phyloP scores from a whole-genome alignment of 2,113 vertebrate genomes.

The Colius striatus region DNA sequence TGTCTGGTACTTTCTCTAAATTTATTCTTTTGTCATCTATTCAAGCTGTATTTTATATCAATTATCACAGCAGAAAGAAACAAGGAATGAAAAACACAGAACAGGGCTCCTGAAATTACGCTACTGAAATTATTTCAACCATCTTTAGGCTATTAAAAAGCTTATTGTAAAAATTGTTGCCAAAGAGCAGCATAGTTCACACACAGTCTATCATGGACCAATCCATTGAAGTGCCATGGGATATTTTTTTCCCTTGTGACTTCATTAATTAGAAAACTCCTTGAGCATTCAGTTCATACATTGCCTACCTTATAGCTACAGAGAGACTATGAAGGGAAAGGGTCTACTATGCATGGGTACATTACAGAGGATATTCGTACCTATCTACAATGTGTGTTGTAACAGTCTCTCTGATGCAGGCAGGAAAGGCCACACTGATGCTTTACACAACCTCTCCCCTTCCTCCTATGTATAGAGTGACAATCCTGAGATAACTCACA shows the following conservation, averaged over 20 bases:
- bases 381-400: rapidly evolving
- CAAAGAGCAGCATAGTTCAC: background rate
- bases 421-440: background rate
- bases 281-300: background rate
- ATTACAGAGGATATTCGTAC: too few relatives aligned
- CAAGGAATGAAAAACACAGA: background rate
- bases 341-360: rapidly evolving
- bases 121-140: background rate
- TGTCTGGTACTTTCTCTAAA: background rate
- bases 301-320: background rate
- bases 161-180: background rate
- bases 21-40: background rate
- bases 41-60: background rate
- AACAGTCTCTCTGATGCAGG: rapidly evolving
- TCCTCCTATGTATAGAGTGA: background rate
- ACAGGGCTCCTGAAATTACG: background rate
- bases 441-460: background rate
- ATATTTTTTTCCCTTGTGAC: background rate
- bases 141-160: background rate
- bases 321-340: background rate
- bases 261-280: background rate
- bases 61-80: background rate
- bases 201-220: background rate
- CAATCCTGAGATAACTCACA: background rate
- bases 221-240: background rate